Evolutionary conservation across 2,888 invertebrate genomes (phyloP).

Genomic region (Caenorhabditis sp.): DNA sequence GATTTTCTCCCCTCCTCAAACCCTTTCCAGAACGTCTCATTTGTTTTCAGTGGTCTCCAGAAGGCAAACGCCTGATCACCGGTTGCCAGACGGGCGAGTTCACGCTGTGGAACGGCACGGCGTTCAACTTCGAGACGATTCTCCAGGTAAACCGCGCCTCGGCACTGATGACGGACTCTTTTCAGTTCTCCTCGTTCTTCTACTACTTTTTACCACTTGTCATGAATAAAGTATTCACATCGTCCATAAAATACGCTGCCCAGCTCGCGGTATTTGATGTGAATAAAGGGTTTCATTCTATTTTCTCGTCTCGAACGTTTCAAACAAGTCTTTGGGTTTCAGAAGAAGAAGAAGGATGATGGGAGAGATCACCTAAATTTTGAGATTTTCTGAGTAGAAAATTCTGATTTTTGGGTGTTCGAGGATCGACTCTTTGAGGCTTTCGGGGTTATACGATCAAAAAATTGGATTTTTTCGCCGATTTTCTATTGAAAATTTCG

Average conservation of each 20-base stretch:
- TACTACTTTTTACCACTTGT: too few relatives aligned
- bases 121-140: constrained; percentile 99
- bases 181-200: too few relatives aligned
- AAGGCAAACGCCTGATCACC: constrained; percentile 96
- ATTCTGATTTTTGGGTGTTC: too few relatives aligned
- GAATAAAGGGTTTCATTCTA: constrained; percentile 59
- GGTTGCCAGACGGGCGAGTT: constrained; percentile 99
- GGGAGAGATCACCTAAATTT: not conserved
- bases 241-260: constrained; percentile 30
- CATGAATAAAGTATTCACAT: constrained; percentile 65
- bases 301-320: constrained; percentile 8
- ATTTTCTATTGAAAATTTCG: too few relatives aligned
- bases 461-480: too few relatives aligned
- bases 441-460: too few relatives aligned
- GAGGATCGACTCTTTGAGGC: not conserved
- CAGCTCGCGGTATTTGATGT: constrained; percentile 63
- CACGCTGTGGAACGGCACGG: constrained; percentile 99
- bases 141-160: constrained; percentile 90
- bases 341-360: not conserved
- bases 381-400: too few relatives aligned
- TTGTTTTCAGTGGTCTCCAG: constrained; percentile 93
- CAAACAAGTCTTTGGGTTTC: too few relatives aligned
- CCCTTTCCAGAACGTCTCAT: too few relatives aligned
- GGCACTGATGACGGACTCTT: not conserved
- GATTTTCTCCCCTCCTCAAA: too few relatives aligned